phyloP scores from a whole-genome alignment of 2,888 invertebrate genomes.

The Amitus sp. region DNA sequence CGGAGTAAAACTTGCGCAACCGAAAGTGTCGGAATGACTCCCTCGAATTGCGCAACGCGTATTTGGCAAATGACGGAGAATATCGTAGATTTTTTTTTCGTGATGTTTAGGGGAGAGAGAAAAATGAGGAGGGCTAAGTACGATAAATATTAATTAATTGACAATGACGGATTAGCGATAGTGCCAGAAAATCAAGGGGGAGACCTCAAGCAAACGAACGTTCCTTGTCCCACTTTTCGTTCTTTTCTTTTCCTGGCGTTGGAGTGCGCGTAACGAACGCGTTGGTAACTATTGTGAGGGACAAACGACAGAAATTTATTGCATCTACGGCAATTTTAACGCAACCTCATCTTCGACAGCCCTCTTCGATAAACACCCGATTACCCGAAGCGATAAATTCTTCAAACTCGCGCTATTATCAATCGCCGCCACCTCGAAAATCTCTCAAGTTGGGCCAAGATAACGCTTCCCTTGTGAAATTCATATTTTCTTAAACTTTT shows the following conservation, averaged over 20 bases:
- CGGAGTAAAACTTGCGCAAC: no score
- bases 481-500: no score
- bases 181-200: constrained; percentile 1
- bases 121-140: not conserved
- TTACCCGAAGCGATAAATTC: not conserved
- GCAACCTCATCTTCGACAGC: not conserved
- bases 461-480: no score
- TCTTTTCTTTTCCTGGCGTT: no score
- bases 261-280: constrained; percentile 1
- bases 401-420: constrained; percentile 6
- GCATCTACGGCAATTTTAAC: not conserved
- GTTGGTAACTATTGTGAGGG: constrained; percentile 8
- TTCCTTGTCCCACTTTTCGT: constrained; percentile 9
- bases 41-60: no score
- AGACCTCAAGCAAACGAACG: not conserved
- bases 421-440: not conserved
- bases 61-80: no score
- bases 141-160: constrained; percentile 4
- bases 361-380: not conserved
- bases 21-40: no score
- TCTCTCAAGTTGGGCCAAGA: no score
- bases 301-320: constrained; percentile 6
- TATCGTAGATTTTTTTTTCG: no score
- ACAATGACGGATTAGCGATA: not conserved
- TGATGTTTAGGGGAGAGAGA: not conserved